Conservation (phyloP, 2,797 vertebrate genomes). For the Scleropages formosus region DNA sequence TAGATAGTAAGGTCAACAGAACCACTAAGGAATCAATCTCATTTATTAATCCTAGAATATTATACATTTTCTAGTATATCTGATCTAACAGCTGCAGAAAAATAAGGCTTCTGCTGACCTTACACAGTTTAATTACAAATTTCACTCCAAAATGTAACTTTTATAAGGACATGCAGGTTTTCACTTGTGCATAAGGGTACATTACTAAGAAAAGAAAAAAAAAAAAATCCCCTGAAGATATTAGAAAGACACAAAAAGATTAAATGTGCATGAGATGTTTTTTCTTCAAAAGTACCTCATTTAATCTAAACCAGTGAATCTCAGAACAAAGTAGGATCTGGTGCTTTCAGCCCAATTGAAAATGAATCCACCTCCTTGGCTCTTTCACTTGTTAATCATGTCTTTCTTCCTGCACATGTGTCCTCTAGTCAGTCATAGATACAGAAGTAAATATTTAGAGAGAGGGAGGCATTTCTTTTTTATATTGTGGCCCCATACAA, state of each 20-base stretch:
- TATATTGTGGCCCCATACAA: slow-evolving; percentile 23
- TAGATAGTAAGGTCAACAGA: too few relatives aligned
- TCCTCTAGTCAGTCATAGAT: slow-evolving; percentile 26
- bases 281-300: too few relatives aligned
- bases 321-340: not conserved
- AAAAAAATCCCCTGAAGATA: not conserved
- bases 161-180: too few relatives aligned
- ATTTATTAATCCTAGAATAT: too few relatives aligned
- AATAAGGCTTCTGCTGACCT: too few relatives aligned
- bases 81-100: too few relatives aligned
- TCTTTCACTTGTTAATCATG: slow-evolving; percentile 14
- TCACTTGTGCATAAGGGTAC: not conserved
- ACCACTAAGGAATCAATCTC: too few relatives aligned
- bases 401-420: slow-evolving; percentile 13
- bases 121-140: too few relatives aligned
- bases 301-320: not conserved
- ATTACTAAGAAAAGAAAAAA: not conserved
- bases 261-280: not conserved
- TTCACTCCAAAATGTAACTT: too few relatives aligned
- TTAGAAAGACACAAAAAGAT: too few relatives aligned
- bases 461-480: slow-evolving; percentile 21
- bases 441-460: slow-evolving; percentile 38
- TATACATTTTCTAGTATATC: too few relatives aligned
- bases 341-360: not conserved
- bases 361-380: slow-evolving; percentile 15